Base-by-base conservation (phyloP, 2,113 vertebrate species). In the Ageneiosus marmoratus region DNA sequence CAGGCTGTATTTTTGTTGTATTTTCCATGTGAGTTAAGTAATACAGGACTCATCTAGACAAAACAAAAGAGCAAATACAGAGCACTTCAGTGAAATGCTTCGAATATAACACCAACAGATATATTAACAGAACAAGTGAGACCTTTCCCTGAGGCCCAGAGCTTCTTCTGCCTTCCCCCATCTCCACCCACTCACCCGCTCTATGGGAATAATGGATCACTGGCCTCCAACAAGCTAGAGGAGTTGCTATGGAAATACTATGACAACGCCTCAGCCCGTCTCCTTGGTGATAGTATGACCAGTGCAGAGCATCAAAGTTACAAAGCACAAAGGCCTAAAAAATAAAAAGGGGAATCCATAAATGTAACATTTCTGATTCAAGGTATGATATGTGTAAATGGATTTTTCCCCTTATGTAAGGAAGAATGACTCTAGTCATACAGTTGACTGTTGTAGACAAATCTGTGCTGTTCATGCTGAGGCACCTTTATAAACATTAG, bases 161-260 rank as follows among this genome's bases (percentile, higher is more conserved):
- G 51, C 53, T 55, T 69, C 58, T 65, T 77, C 41, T 75, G n/a
- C 50, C 81, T 50, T 69, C 56, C 79, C 70, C 75, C 77, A 32
- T 56, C 73, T 75, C 77, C 82, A 82, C 82, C 77, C 82, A 84
- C 82, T 84, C 84, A 84, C 62, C 55, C 79, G 51, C 85, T 65
- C 80, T 75, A n/a, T 81, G 32, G 72, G 60, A 77, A 84, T 74
- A 79, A 79, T 79, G 44, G 62, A 82, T 86, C 75, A 80, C 63
- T 83, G 83, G 85, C 87, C 70, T 83, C 77, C 83, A 86, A 84
- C 83, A 79, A 75, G 81, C 86, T 87, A 65, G 83, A 87, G 83
- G 80, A 24, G 89, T 89, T 87, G 86, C 86, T 81, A 89, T 89
- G 86, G 86, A 24, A 89, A 87, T 85, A 88, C 89, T 89, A 89